phyloP scores from a whole-genome alignment of 2,113 vertebrate species.

The Phyllopteryx taeniolatus region DNA sequence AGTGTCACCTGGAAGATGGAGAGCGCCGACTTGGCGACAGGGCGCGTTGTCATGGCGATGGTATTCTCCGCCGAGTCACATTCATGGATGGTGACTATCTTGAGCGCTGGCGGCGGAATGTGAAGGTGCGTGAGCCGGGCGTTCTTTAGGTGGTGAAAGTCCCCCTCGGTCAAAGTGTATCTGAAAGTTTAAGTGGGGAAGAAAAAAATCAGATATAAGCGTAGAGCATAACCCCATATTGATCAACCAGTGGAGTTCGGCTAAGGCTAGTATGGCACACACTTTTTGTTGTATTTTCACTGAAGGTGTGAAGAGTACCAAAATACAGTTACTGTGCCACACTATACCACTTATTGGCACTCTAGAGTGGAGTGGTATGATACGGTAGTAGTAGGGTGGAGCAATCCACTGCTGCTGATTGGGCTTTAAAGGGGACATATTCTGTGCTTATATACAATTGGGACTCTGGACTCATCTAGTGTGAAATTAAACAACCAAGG shows the following conservation, averaged over 20 bases:
- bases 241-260: not conserved
- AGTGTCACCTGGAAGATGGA: slow-evolving; percentile 91
- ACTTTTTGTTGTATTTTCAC: not conserved
- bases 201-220: not conserved
- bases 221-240: not conserved
- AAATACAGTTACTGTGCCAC: no score
- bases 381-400: no score
- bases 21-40: slow-evolving; percentile 80
- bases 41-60: slow-evolving; percentile 76
- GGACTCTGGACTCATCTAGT: no score
- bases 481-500: no score
- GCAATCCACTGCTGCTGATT: no score
- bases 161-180: slow-evolving; percentile 95
- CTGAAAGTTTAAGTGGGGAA: slow-evolving; percentile 55
- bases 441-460: no score
- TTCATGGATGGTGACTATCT: slow-evolving; percentile 96
- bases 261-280: not conserved
- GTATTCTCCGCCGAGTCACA: slow-evolving; percentile 88
- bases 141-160: slow-evolving; percentile 97
- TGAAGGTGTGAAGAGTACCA: not conserved
- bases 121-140: slow-evolving; percentile 91
- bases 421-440: no score
- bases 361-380: no score
- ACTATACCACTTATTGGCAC: no score
- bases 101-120: slow-evolving; percentile 82